phyloP scores from a whole-genome alignment of 2,797 vertebrate species.

The Coluber constrictor region DNA sequence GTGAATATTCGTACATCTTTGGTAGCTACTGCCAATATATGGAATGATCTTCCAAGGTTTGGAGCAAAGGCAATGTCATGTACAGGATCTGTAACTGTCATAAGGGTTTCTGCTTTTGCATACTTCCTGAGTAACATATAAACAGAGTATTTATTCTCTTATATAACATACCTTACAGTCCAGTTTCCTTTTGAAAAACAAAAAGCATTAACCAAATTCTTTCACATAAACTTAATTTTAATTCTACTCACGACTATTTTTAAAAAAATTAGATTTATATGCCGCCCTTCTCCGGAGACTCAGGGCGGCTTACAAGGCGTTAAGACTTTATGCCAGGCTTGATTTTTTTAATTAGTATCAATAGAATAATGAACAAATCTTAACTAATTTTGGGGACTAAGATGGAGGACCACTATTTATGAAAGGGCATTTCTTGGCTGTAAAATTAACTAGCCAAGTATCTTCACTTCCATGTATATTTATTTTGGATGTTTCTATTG shows the following conservation, averaged over 20 bases:
- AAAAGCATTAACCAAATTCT: background rate
- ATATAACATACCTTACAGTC: background rate
- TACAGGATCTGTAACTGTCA: conserved; percentile 93
- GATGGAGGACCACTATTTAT: background rate
- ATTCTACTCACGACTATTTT: background rate
- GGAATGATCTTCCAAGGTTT: conserved; percentile 94
- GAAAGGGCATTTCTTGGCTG: background rate
- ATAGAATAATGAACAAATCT: background rate
- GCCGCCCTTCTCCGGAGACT: too few relatives aligned
- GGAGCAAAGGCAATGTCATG: conserved; percentile 96
- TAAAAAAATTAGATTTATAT: too few relatives aligned
- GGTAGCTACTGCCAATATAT: conserved; percentile 93
- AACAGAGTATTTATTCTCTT: background rate
- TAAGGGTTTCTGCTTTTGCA: conserved; percentile 90
- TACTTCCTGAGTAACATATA: conserved; percentile 82
- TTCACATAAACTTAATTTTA: background rate
- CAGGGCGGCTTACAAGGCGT: too few relatives aligned
- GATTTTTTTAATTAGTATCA: background rate
- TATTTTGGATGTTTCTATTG: background rate
- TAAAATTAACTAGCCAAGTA: background rate
- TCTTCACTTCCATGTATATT: background rate
- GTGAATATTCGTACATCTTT: conserved; percentile 98
- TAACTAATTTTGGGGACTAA: background rate
- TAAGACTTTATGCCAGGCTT: background rate
- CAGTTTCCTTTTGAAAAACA: background rate